Base-by-base conservation (phyloP, 1,140 invertebrate species). In the Temnothorax nylanderi region DNA sequence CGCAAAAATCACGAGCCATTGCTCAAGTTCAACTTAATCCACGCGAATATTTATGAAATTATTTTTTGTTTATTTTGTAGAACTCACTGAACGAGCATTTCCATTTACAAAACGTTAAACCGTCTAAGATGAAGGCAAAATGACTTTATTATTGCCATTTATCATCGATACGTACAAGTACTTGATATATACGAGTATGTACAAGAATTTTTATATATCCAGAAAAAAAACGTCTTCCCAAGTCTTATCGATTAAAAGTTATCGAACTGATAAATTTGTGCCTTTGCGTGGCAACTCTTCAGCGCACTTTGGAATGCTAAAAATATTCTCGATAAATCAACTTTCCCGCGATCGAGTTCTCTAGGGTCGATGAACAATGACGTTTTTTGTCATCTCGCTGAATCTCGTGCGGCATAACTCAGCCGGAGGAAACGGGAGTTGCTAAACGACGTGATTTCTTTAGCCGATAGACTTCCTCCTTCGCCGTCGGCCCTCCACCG, bases 381-480 rank as follows among this genome's bases (percentile, higher is more conserved):
- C 13, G 16, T 60, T 75, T 77, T 75, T 62, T 37, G 32, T 58
- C 18, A 60, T 58, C 26, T 0, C 54, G 18, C 21, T 56, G 49
- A 56, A 44, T 51, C 37, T n/a, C 18, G 21, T 13, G n/a, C 21
- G 49, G 16, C 10, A 44, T 32, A 81, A 37, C 34, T n/a, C 26
- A n/a, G 8, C 60, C 47, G 49, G 16, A 65, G 58, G 34, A 56
- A 62, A 26, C 21, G 62, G 41, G n/a, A 54, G 26, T 72, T 76
- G 47, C 26, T 69, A 5, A 72, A 69, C 80, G 81, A 65, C 41
- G 54, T 51, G n/a, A 81, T 47, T 67, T 72, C 47, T 75, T 77
- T 8, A 44, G 74, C 47, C 44, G 51, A 75, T 64, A 77, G 81
- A 65, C 41, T 47, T 76, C 85, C 71, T 75, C 44, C 26, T 49